phyloP scores from a whole-genome alignment of 2,888 invertebrate species.

The Hirtodrosophila confusa region DNA sequence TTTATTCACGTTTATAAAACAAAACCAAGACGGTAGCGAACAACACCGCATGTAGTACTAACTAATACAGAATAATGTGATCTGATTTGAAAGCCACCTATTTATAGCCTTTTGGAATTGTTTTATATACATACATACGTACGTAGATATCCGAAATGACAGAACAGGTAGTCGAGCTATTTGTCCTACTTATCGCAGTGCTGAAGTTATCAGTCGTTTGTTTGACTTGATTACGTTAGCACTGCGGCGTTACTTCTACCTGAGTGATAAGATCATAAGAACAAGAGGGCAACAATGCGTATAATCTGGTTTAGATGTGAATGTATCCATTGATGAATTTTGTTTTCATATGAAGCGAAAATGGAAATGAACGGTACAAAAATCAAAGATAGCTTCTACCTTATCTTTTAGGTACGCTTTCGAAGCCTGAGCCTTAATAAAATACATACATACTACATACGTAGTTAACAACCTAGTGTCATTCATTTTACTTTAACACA shows the following conservation, averaged over 20 bases:
- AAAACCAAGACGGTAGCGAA: not conserved
- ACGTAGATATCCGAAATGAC: constrained; percentile 17
- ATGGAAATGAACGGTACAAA: too few species aligned
- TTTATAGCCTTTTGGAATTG: constrained; percentile 34
- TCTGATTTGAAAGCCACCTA: constrained; percentile 13
- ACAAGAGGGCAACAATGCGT: constrained; percentile 17
- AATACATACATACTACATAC: too few species aligned
- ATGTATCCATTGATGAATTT: constrained; percentile 24
- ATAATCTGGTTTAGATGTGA: constrained; percentile 11
- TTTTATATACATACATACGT: constrained; percentile 9
- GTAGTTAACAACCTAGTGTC: too few species aligned
- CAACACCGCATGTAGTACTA: constrained; percentile 1
- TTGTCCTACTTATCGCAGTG: constrained; percentile 57
- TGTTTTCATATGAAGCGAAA: too few species aligned
- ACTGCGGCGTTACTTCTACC: constrained; percentile 58
- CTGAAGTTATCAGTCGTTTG: constrained; percentile 48
- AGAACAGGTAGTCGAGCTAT: constrained; percentile 40
- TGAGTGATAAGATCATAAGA: constrained; percentile 48
- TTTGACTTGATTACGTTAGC: constrained; percentile 67
- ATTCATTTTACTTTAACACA: too few species aligned
- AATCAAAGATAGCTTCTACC: too few species aligned
- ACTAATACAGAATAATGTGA: constrained; percentile 21
- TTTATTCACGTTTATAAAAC: not conserved
- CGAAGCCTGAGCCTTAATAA: too few species aligned
- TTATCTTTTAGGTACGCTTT: too few species aligned